Base-by-base conservation (phyloP, 2,113 vertebrate species). In the Microcebus tavaratra region DNA sequence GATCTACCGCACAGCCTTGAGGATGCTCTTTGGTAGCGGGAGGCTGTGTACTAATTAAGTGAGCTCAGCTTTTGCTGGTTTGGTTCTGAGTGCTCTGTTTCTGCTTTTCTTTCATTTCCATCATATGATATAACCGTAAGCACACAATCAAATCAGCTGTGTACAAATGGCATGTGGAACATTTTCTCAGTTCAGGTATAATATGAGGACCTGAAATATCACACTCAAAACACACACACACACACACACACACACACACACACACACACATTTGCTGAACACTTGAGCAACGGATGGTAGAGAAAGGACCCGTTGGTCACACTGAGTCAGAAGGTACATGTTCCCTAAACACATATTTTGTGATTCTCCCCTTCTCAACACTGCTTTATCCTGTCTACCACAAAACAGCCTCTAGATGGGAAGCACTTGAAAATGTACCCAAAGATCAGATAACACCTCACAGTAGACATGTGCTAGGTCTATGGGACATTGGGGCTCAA, bases 1-100 rank as follows among this genome's bases (percentile, higher is more conserved):
- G 53, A 25, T 25, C 18, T 0, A 29, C 0, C 8, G 6, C n/a
- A 18, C 0, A 27, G 67, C 39, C 53, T 42, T 15, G 3, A 42
- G 48, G 57, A 68, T 55, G 45, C 6, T 31, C 53, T 61, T 31
- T 5, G 25, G n/a, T 4, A 0, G 23, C 23, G 10, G 34, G 29
- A n/a, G 68, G 27, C 82, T 82, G 0, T 1, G 21, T 39, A 11
- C 65, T 27, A 17, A 34, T 4, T 45, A 18, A 21, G 5, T 20
- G 63, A 81, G 61, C 27, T 75, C 45, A 39, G n/a, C 31, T 50
- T 89, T 42, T 34, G 45, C 10, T 23, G 48, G 15, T 18, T 34
- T 8, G 25, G 14, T 48, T 75, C 29, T 25, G 18, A 3, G 1
- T 17, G 11, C 6, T 89, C 72, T 67, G 0, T 29, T 75, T 92